Conservation (phyloP, 2,797 vertebrate species). For the Leuciscus waleckii region DNA sequence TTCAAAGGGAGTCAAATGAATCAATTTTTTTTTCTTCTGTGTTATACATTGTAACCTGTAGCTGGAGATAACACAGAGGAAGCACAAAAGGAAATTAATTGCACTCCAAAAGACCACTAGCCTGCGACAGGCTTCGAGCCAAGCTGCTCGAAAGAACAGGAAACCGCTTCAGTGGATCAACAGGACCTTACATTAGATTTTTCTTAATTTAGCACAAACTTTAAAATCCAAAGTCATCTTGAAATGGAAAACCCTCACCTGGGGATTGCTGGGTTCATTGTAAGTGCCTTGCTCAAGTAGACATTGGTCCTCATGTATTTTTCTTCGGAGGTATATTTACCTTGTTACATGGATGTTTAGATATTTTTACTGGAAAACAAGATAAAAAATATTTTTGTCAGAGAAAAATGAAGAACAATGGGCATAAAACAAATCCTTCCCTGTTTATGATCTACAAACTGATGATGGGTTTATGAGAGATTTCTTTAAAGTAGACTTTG, state of each 20-base stretch:
- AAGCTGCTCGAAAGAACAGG: neutral
- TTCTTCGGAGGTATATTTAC: neutral
- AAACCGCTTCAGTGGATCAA: neutral
- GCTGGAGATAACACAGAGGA: constrained; percentile 11
- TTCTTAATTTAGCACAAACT: neutral
- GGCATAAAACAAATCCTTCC: neutral
- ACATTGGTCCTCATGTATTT: neutral
- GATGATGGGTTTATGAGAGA: neutral
- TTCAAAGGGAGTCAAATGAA: neutral
- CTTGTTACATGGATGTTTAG: neutral
- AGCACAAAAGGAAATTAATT: constrained; percentile 12
- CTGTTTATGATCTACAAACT: neutral
- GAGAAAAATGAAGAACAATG: neutral
- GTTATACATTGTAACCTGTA: neutral
- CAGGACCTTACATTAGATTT: neutral
- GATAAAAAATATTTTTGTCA: too few relatives aligned
- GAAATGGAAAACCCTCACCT: neutral
- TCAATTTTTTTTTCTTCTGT: neutral
- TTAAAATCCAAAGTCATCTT: neutral
- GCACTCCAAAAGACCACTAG: neutral
- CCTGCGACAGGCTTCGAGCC: neutral
- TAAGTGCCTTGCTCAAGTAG: neutral
- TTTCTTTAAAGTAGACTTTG: neutral
- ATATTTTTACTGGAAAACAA: neutral
- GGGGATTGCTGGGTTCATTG: neutral